phyloP scores from a whole-genome alignment of 2,113 vertebrate species.

The Oreochromis niloticus region DNA sequence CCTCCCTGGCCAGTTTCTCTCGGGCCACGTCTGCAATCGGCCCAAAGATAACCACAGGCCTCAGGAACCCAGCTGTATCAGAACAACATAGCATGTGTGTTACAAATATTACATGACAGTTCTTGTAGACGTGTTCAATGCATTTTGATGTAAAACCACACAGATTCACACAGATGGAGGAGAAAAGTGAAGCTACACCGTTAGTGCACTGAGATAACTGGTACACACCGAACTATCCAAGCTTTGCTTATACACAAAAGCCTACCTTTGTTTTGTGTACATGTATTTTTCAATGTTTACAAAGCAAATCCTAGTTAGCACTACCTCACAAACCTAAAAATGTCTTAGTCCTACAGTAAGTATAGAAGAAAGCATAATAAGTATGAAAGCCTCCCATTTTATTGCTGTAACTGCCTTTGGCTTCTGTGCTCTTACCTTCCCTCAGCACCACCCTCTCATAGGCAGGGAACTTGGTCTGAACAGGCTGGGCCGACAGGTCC shows the following conservation, averaged over 20 bases:
- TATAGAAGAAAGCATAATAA: neutral
- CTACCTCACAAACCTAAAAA: neutral
- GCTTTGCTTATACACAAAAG: neutral
- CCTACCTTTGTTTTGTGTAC: neutral
- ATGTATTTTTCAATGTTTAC: neutral
- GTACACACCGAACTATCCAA: neutral
- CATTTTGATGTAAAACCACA: neutral
- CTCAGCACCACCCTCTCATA: slow-evolving; percentile 97
- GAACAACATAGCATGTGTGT: neutral
- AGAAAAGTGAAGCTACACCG: neutral
- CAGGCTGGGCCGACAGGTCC: slow-evolving; percentile 94
- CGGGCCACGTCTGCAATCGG: slow-evolving; percentile 94
- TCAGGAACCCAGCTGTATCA: slow-evolving; percentile 88
- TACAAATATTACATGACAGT: neutral
- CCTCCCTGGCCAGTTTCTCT: slow-evolving; percentile 92
- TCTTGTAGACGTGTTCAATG: neutral
- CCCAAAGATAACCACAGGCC: slow-evolving; percentile 96
- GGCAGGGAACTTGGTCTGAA: slow-evolving; percentile 97
- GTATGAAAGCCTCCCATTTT: neutral
- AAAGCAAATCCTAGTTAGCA: neutral
- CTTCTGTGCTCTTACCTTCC: slow-evolving; percentile 77
- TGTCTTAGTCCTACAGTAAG: neutral
- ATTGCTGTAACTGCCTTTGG: neutral
- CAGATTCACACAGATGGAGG: neutral
- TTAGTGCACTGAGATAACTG: neutral